phyloP scores from a whole-genome alignment of 2,888 invertebrate genomes.

The Hirtodrosophila cameraria region DNA sequence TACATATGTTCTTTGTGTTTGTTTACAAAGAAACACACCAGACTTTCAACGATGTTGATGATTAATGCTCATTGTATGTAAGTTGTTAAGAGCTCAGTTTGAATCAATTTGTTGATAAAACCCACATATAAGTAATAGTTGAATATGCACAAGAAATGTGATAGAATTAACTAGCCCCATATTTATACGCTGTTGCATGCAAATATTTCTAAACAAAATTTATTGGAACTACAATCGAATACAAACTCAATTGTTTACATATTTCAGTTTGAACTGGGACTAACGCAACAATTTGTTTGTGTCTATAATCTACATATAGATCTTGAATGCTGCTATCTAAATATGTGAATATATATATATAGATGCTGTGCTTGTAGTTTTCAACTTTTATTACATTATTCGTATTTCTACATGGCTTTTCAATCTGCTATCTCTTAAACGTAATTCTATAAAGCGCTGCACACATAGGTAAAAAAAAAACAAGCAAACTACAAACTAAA shows the following conservation, averaged over 20 bases:
- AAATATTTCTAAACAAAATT: constrained; percentile 13
- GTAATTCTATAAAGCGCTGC: constrained; percentile 34
- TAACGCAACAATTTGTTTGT: constrained; percentile 19
- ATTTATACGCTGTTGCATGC: neutral
- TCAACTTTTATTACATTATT: constrained; percentile 60
- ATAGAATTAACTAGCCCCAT: constrained; percentile 3
- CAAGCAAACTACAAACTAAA: constrained; percentile 54
- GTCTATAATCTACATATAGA: neutral
- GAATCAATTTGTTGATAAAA: constrained; percentile 6
- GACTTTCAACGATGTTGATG: constrained; percentile 5
- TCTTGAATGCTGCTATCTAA: constrained; percentile 1
- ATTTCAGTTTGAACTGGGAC: constrained; percentile 15
- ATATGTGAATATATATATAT: constrained; percentile 4
- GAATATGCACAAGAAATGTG: neutral
- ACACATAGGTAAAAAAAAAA: constrained; percentile 24
- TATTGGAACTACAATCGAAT: too few species aligned
- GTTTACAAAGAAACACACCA: constrained; percentile 21
- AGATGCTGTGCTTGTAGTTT: constrained; percentile 1
- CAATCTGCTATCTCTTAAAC: constrained; percentile 42
- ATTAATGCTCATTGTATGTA: constrained; percentile 26
- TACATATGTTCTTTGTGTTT: constrained; percentile 19
- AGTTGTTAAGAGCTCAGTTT: neutral
- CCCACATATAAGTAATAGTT: neutral
- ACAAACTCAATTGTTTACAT: constrained; percentile 32
- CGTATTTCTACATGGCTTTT: constrained; percentile 51